Conservation (phyloP, 2,797 vertebrate genomes). For the Myotis daubentonii region DNA sequence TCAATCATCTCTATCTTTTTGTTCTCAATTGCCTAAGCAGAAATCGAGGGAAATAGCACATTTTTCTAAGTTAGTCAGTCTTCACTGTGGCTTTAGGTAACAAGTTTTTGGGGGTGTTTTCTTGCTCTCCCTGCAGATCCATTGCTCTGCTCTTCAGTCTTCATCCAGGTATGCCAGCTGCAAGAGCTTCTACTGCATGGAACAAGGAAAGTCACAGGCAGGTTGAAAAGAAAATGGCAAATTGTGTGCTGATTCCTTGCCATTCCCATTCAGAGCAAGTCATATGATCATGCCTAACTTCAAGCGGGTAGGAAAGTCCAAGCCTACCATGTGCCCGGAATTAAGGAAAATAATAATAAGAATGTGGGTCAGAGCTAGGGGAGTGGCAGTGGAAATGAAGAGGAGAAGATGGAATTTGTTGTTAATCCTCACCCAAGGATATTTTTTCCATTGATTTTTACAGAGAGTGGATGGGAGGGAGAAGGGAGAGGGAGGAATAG, state of each 20-base stretch:
- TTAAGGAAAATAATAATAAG: not conserved
- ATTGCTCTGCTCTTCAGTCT: not conserved
- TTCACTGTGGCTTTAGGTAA: not conserved
- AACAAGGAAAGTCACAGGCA: not conserved
- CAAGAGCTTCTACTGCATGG: not conserved
- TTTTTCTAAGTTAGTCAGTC: slow-evolving; percentile 5
- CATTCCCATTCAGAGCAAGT: not conserved
- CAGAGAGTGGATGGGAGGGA: no score
- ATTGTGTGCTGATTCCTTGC: not conserved
- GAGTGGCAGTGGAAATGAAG: no score
- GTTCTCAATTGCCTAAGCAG: not conserved
- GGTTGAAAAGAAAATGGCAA: not conserved
- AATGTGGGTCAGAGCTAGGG: no score
- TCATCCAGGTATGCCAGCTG: not conserved
- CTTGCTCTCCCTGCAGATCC: not conserved
- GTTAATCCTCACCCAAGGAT: no score
- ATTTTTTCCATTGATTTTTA: no score
- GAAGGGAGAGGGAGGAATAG: no score
- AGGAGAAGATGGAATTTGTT: no score
- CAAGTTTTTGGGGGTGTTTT: not conserved
- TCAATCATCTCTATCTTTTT: not conserved
- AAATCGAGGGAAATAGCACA: not conserved
- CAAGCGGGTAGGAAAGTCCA: not conserved
- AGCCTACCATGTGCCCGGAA: not conserved
- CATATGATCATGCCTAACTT: not conserved